Evolutionary conservation across 2,113 vertebrate species (phyloP).

Genomic region (Neolamprologus falcicula): DNA sequence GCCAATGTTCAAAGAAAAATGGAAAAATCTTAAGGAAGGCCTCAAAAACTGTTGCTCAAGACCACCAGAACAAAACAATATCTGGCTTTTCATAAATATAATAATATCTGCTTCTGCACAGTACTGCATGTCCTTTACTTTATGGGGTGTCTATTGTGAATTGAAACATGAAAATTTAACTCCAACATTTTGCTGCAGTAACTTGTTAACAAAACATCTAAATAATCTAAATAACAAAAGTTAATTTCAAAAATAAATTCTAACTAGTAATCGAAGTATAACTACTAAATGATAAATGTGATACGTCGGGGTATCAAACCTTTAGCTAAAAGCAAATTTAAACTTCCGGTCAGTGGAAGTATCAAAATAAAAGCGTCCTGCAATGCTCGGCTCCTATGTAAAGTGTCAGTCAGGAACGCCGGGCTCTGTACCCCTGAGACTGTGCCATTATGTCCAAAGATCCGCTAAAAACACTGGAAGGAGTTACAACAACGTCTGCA

Average conservation of each 20-base stretch:
- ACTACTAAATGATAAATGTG: neutral
- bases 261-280: neutral
- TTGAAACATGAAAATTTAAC: neutral
- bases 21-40: accelerated
- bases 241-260: accelerated
- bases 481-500: accelerated
- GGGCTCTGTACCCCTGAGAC: neutral
- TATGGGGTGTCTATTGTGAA: neutral
- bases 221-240: neutral
- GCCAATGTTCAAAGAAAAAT: neutral
- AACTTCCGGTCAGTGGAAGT: neutral
- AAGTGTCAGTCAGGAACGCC: neutral
- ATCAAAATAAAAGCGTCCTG: neutral
- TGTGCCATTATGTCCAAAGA: neutral
- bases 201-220: neutral
- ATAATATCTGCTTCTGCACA: neutral
- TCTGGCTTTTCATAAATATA: neutral
- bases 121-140: neutral
- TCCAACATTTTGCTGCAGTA: neutral
- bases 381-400: neutral
- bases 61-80: neutral
- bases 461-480: accelerated
- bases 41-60: neutral
- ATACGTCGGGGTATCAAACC: neutral
- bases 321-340: neutral